A percentile compares a stretch with the other conserved stretches of the same genome.
phyloP scores from a whole-genome alignment of 2,797 vertebrate species.

The Chloroceryle inda region DNA sequence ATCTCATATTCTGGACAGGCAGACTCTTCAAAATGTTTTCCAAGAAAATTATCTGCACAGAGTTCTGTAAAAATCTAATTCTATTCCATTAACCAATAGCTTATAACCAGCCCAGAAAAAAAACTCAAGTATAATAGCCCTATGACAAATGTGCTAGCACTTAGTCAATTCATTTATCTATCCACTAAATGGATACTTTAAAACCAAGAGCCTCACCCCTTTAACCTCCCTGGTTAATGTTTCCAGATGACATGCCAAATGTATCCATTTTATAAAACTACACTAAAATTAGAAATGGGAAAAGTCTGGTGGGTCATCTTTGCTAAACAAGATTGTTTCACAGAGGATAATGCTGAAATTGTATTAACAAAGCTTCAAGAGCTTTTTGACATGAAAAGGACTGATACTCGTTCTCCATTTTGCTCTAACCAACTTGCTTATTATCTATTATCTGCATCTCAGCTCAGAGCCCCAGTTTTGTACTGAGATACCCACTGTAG shows the following conservation, averaged over 20 bases:
- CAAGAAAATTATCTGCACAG: slow-evolving; percentile 56
- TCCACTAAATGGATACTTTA: slow-evolving; percentile 24
- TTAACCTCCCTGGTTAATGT: slow-evolving; percentile 39
- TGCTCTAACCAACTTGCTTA: not conserved
- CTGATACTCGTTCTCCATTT: not conserved
- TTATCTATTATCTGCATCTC: not conserved
- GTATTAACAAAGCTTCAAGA: not conserved
- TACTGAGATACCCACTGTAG: not conserved
- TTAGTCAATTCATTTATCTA: slow-evolving; percentile 46
- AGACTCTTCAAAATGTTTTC: slow-evolving; percentile 54
- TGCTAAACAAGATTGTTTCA: not conserved
- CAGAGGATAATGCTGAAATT: slow-evolving; percentile 1
- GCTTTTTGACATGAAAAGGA: not conserved
- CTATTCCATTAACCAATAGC: slow-evolving; percentile 37
- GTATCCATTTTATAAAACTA: slow-evolving; percentile 19
- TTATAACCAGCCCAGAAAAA: slow-evolving; percentile 21
- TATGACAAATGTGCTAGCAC: slow-evolving; percentile 34
- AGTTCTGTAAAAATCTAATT: slow-evolving; percentile 72
- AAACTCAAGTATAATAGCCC: slow-evolving; percentile 22
- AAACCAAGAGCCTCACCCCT: slow-evolving; percentile 9
- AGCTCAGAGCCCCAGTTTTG: not conserved
- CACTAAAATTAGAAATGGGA: slow-evolving; percentile 11
- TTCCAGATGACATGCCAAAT: slow-evolving; percentile 28
- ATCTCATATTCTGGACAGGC: slow-evolving; percentile 12
- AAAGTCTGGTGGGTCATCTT: not conserved